phyloP scores from a whole-genome alignment of 2,888 invertebrate species.

The Cephus sareptanus region DNA sequence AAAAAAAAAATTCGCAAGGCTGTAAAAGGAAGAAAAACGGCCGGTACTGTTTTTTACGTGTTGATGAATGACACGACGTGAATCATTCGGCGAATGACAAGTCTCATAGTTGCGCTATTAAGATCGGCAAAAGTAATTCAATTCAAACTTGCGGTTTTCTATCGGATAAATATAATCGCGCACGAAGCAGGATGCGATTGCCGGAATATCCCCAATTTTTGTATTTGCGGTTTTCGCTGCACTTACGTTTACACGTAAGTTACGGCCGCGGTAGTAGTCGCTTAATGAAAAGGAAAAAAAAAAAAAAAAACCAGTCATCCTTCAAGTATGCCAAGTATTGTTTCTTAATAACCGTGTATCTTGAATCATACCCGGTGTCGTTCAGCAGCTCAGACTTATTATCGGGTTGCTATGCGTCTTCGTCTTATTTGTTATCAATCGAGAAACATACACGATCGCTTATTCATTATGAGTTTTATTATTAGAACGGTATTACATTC shows the following conservation, averaged over 20 bases:
- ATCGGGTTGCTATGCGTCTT: neutral
- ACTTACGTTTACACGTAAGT: constrained; percentile 16
- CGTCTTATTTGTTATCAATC: neutral
- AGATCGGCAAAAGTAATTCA: neutral
- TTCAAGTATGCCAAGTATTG: constrained; percentile 40
- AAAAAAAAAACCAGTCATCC: constrained; percentile 43
- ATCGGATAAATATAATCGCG: neutral
- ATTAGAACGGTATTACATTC: neutral
- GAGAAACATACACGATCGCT: neutral
- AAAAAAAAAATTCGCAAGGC: too few relatives aligned
- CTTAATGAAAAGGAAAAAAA: constrained; percentile 9
- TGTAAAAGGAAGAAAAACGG: neutral
- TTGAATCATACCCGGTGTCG: constrained; percentile 29
- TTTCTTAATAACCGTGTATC: constrained; percentile 36
- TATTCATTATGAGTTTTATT: neutral
- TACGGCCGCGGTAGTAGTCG: constrained; percentile 26
- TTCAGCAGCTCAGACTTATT: neutral
- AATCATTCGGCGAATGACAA: neutral
- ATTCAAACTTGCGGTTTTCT: neutral
- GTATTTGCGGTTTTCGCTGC: constrained; percentile 29
- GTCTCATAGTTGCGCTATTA: neutral
- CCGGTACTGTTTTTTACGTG: neutral
- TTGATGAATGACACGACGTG: neutral
- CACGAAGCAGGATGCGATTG: constrained; percentile 15
- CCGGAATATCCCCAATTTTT: constrained; percentile 23